Evolutionary conservation across 2,888 invertebrate genomes (phyloP), one percentile per base, ranked within the genome.

Genomic region (Pandemis corylana): DNA sequence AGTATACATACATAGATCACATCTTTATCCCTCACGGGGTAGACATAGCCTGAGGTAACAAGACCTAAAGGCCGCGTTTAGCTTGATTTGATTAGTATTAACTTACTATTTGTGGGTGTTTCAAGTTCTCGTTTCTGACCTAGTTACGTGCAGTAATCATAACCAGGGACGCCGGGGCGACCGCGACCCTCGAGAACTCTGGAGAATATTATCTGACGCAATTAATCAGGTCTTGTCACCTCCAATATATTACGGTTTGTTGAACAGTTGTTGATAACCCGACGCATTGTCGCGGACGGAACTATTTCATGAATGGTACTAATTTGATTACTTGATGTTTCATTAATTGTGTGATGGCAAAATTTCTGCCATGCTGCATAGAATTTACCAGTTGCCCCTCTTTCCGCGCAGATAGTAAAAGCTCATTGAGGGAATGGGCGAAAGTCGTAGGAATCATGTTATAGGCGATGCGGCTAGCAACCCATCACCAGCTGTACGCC

Each of bases 151-250:
- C 66, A 36, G 65, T 61, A 74, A 69, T 74, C 59, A 69, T 46
- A 67, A 12, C 36, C 62, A 9, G 28, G 59, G 61, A 65, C 65
- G 49, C 4, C 44, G 13, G 6, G 42, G 53, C 62, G 36, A 10
- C 62, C 28, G 28, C 65, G 53, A 28, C 68, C 59, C 59, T 69
- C 4, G 10, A 28, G 59, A 44, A 42, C 59, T 69, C 15, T 1
- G 15, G 28, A 61, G 28, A 20, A 42, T 59, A 69, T 74, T 69
- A 74, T 69, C 69, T 66, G 44, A 70, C 49, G 61, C 15, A 69
- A 73, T 74, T 74, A 74, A 70, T 74, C 69, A 66, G 56, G 65
- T 65, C 64, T 42, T 28, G n/a, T 49, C 46, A 49, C 68, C 13
- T 59, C 51, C n/a, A 53, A 69, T 66, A 42, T 69, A 69, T 74